Evolutionary conservation across 2,113 vertebrate species (phyloP), one percentile per base, ranked within the genome.

Genomic region (Asarcornis scutulata): DNA sequence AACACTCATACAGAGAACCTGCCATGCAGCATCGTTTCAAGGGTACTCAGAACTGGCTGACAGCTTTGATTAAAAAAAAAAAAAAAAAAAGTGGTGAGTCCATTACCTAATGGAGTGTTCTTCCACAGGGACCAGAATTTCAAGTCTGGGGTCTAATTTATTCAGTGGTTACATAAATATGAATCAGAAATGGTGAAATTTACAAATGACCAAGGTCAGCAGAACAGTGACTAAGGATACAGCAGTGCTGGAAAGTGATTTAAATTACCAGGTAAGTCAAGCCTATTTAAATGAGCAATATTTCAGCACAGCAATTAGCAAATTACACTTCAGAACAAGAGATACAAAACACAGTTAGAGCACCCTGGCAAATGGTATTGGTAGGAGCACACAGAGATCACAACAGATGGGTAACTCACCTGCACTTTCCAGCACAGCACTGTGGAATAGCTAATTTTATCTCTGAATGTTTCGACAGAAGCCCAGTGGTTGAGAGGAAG

Each of bases 41-140:
- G 11, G 14, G 13, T 5, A 62, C 0, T 0, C 27, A 18, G n/a
- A 59, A 59, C 21, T 27, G 34, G 7, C 66, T 69, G 53, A 15
- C 5, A n/a, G 25, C 3, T 59, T 75, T 82, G n/a, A 40, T 20
- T 46, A 46, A 46, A 46, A 46, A 21, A 46, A 21, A 46, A 20
- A 48, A 48, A 17, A 21, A 72, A 82, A 20, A 26, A 83, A 84
- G 25, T 42, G 31, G 44, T 44, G 69, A 88, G 29, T 74, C 59
- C 59, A 50, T 26, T 7, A 59, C 27, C 31, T 32, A 40, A 50
- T 27, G 64, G 13, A 66, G 5, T 2, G 1, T 68, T 77, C 52
- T 90, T 88, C 53, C 72, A 22, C 9, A 13, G 36, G 7, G 38
- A 91, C 29, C 16, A 9, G 26, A 46, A 38, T 55, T 91, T 84